These are phyloP conservation scores for Amphiprion percula DNA, from an alignment of 2,113 vertebrate species.

Conservation along the genomic window DNA sequence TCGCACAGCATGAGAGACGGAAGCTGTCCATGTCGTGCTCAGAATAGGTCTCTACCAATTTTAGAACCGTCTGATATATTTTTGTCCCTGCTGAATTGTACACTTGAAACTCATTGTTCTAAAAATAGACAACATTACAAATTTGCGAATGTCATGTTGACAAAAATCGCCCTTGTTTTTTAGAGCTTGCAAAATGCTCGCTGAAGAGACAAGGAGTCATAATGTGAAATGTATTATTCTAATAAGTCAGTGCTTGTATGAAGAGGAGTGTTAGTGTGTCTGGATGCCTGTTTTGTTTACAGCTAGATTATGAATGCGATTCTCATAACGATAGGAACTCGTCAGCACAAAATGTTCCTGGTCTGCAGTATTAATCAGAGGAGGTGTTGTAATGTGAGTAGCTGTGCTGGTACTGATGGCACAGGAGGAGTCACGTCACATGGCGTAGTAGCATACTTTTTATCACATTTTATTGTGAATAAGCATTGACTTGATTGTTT, in stretches of 20 bases:
- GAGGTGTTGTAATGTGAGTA: conserved; percentile 65
- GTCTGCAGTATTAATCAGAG: conserved; percentile 65
- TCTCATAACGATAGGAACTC: conserved; percentile 55
- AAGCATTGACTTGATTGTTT: neutral
- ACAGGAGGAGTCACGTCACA: conserved; percentile 33
- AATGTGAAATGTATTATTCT: conserved; percentile 39
- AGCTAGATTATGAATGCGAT: conserved; percentile 55
- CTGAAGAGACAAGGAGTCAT: conserved; percentile 16
- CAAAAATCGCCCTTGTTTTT: conserved; percentile 33
- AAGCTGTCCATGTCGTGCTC: conserved; percentile 9
- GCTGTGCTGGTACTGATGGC: conserved; percentile 46
- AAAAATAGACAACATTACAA: conserved; percentile 45
- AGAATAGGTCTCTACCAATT: conserved; percentile 35
- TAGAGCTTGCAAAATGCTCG: neutral
- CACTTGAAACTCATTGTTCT: conserved; percentile 34
- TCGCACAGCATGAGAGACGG: conserved; percentile 9
- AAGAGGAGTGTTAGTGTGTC: conserved; percentile 14
- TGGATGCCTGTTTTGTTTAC: conserved; percentile 50
- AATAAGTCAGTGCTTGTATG: conserved; percentile 19
- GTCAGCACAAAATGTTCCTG: conserved; percentile 76
- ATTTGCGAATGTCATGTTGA: conserved; percentile 35
- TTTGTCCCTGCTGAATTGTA: conserved; percentile 26
- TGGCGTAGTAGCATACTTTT: conserved; percentile 18
- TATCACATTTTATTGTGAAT: neutral
- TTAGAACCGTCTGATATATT: conserved; percentile 52